Conservation (phyloP, 2,888 invertebrate species). For the Pelosia muscerda region DNA sequence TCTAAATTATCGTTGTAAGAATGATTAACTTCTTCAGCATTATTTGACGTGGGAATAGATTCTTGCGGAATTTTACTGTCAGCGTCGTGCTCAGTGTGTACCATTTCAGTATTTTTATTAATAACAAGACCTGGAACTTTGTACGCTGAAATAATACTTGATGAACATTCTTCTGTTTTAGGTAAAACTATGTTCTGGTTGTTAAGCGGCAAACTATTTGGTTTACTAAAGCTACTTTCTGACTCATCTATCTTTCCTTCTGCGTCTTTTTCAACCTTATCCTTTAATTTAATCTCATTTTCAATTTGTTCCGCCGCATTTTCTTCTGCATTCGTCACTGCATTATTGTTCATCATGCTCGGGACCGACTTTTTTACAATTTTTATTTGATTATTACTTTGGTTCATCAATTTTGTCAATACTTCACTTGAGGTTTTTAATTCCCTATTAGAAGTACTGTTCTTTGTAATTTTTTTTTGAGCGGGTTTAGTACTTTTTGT, state of each 20-base stretch:
- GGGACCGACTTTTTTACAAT: constrained; percentile 69
- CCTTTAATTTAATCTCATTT: constrained; percentile 13
- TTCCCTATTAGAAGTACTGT: constrained; percentile 43
- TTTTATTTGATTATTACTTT: constrained; percentile 79
- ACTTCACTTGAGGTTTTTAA: constrained; percentile 68
- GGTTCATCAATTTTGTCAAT: constrained; percentile 74
- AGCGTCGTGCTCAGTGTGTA: constrained; percentile 21
- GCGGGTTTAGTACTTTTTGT: constrained; percentile 23
- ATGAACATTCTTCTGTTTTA: constrained; percentile 15
- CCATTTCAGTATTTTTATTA: constrained; percentile 1
- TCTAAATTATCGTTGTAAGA: constrained; percentile 12
- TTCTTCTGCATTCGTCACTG: constrained; percentile 17
- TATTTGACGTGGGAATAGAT: constrained; percentile 10
- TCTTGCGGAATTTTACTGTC: constrained; percentile 17
- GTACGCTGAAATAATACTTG: constrained; percentile 1
- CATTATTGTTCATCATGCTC: constrained; percentile 38
- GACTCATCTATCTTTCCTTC: constrained; percentile 22
- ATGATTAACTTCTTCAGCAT: neutral
- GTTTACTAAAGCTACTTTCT: constrained; percentile 4
- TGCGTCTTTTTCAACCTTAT: constrained; percentile 28
- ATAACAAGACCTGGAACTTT: constrained; percentile 21
- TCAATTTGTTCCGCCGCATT: constrained; percentile 21
- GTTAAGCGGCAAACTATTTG: constrained; percentile 2
- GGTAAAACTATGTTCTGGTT: constrained; percentile 19
- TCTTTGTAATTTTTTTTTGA: constrained; percentile 26